phyloP scores from a whole-genome alignment of 2,797 vertebrate species.

The Hyperoplus lanceolatus region DNA sequence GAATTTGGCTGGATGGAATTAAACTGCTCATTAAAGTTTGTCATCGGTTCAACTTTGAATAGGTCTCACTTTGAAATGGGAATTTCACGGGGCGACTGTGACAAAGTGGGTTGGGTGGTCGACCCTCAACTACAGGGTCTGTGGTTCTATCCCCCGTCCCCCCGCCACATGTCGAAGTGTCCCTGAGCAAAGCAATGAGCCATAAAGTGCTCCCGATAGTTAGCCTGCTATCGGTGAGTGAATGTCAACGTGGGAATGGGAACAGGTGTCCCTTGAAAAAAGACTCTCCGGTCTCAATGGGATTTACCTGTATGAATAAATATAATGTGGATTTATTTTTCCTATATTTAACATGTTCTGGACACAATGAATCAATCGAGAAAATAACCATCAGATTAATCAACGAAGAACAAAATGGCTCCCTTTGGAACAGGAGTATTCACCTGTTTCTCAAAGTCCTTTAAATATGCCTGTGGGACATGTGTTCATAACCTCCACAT shows the following conservation, averaged over 20 bases:
- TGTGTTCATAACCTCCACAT: slow-evolving; percentile 3
- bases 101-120: no score
- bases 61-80: slow-evolving; percentile 10
- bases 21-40: slow-evolving; percentile 62
- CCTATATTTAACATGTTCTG: background rate
- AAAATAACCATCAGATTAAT: background rate
- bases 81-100: background rate
- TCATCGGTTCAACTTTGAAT: slow-evolving; percentile 36
- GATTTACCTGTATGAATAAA: no score
- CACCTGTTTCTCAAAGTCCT: background rate
- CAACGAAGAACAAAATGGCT: background rate
- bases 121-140: no score
- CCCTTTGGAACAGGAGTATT: background rate
- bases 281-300: no score
- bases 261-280: no score
- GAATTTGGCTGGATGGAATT: slow-evolving; percentile 45
- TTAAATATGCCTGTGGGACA: background rate
- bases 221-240: no score
- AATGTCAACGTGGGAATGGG: no score
- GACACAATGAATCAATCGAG: background rate
- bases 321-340: no score
- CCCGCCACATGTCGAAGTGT: no score
- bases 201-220: no score
- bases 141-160: no score
- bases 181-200: no score